Base-by-base conservation (phyloP, 2,888 invertebrate species). In the Heliconius erato region DNA sequence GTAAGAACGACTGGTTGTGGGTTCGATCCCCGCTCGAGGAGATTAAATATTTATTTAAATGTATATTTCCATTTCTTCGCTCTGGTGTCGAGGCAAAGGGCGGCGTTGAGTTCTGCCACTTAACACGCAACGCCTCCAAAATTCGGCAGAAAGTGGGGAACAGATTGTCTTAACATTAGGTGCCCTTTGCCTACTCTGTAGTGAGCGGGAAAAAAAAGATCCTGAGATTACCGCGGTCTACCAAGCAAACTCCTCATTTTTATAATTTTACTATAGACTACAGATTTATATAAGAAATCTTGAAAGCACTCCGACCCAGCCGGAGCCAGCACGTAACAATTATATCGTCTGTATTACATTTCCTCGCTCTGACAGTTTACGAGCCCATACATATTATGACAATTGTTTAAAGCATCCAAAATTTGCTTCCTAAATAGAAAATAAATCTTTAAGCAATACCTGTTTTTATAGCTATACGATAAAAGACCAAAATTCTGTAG, bases 341-440 rank as follows among this genome's bases (percentile, higher is more conserved):
- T 83, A 83, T 65, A 81, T 79, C 40, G 69, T 81, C 59, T 40
- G 68, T 54, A 71, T 79, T 59, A 81, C 81, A 81, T 74, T 78
- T 68, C 74, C 81, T 65, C 78, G 69, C 74, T 63, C 79, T 65
- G 81, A 81, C 79, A 40, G 40, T 83, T 79, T 83, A 83, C 81
- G 79, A 81, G 63, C 74, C 67, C 32, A 49, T 76, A 76, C 63
- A 76, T 76, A 76, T 63, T 76, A 63, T 78, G 67, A 78, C 78
- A 78, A 78, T 78, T 78, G 78, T 67, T 78, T 32, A 68, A 49
- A 7, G 49, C 67, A 68, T 68, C 44, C 63, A 35, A 76, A 76
- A 40, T 63, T n/a, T 35, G 35, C 9, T 12, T 9, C 59, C 32
- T 9, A n/a, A 14, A 19, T 26, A 63, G 26, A 11, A 16, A 63